Evolutionary conservation across 2,888 invertebrate genomes (phyloP).

Genomic region (Linnaemya tessellans): DNA sequence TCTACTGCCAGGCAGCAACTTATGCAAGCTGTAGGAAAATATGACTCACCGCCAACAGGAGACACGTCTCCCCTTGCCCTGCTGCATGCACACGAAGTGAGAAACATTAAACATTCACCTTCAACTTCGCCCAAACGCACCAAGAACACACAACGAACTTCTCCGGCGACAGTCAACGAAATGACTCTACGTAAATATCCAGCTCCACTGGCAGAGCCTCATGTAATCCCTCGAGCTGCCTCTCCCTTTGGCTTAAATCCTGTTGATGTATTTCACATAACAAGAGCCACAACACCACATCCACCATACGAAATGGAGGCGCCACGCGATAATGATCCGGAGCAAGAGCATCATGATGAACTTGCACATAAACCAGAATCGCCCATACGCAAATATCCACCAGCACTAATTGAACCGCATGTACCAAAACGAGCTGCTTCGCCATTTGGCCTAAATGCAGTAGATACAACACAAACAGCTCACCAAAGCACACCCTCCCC

Average conservation of each 20-base stretch:
- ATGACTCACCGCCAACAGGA: constrained; percentile 71
- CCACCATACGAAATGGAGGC: background rate
- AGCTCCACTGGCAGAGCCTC: constrained; percentile 76
- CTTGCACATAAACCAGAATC: constrained; percentile 47
- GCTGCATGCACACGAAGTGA: constrained; percentile 62
- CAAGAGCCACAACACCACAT: constrained; percentile 22
- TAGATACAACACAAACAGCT: constrained; percentile 59
- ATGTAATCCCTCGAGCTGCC: constrained; percentile 72
- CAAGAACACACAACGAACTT: background rate
- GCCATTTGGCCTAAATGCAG: constrained; percentile 78
- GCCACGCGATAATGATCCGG: background rate
- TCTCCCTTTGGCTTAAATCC: constrained; percentile 66
- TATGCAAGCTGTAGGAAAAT: constrained; percentile 49
- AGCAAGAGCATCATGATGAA: constrained; percentile 15
- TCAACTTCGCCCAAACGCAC: constrained; percentile 31
- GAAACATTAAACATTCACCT: constrained; percentile 26
- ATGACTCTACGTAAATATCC: constrained; percentile 74
- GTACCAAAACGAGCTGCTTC: constrained; percentile 76
- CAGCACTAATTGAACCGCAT: constrained; percentile 76
- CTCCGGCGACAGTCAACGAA: constrained; percentile 1
- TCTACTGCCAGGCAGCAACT: constrained; percentile 2
- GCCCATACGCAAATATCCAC: constrained; percentile 76
- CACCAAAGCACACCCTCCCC: constrained; percentile 47
- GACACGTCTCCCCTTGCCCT: constrained; percentile 61
- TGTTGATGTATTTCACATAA: constrained; percentile 49